These are phyloP conservation scores for Holcopasites calliopsidis DNA, from an alignment of 1,140 invertebrate species.

Conservation along the genomic window DNA sequence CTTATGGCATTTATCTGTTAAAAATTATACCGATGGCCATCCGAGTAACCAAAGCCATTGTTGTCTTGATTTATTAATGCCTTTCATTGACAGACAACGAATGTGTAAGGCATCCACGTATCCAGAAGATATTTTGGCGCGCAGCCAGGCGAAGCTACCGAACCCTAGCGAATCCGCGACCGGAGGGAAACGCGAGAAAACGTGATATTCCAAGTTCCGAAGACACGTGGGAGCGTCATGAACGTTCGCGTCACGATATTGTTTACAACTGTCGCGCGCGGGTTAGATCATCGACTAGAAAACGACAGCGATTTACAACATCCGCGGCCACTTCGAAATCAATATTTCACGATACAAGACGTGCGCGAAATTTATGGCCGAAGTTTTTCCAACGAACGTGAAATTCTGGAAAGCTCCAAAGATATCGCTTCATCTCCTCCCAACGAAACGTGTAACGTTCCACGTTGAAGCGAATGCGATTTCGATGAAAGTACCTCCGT, in stretches of 20 bases:
- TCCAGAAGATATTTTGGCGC: constrained; percentile 30
- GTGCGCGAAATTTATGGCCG: background rate
- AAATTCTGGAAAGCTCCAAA: background rate
- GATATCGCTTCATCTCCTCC: constrained; percentile 20
- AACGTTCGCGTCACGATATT: constrained; percentile 21
- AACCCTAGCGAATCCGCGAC: background rate
- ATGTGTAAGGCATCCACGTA: constrained; percentile 14
- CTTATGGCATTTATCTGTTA: too few relatives aligned
- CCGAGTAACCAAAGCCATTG: too few relatives aligned
- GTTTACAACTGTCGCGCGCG: constrained; percentile 12
- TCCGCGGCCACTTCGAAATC: background rate
- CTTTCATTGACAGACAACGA: background rate
- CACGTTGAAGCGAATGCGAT: too few relatives aligned
- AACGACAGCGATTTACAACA: background rate
- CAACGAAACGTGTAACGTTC: background rate
- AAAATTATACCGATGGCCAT: too few relatives aligned
- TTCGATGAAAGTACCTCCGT: too few relatives aligned
- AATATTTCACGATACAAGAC: too few relatives aligned
- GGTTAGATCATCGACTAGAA: constrained; percentile 41
- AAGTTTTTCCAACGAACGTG: constrained; percentile 17
- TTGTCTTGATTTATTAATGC: constrained; percentile 36
- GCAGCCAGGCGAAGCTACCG: background rate
- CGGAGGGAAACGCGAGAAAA: constrained; percentile 21
- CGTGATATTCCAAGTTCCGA: constrained; percentile 13
- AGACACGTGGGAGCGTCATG: constrained; percentile 1